Conservation (phyloP, 1,140 invertebrate species). For the Asbolus verrucosus region DNA sequence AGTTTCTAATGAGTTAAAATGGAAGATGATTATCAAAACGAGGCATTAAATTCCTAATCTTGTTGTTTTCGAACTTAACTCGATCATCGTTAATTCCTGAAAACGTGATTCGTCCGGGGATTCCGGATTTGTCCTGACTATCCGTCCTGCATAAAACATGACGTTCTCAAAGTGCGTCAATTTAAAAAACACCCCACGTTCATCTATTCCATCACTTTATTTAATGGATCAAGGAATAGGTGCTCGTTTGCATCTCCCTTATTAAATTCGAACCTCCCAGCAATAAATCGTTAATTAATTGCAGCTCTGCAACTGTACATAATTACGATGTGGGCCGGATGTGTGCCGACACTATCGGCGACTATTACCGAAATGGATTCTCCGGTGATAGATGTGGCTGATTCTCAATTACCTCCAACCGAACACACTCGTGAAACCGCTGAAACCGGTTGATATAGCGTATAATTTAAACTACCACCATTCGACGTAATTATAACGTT, state of each 20-base stretch:
- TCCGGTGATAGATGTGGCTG: slow-evolving; percentile 6
- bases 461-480: too few species aligned
- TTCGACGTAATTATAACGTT: too few species aligned
- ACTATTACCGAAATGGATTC: not conserved
- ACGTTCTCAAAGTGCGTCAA: slow-evolving; percentile 33
- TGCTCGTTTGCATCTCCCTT: slow-evolving; percentile 31
- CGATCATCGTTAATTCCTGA: slow-evolving; percentile 36
- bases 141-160: slow-evolving; percentile 34
- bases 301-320: slow-evolving; percentile 1
- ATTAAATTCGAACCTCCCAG: slow-evolving; percentile 21
- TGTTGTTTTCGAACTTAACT: slow-evolving; percentile 25
- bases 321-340: slow-evolving; percentile 6
- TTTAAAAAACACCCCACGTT: slow-evolving; percentile 34
- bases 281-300: slow-evolving; percentile 39
- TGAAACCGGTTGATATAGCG: too few species aligned
- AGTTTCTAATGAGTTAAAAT: too few species aligned
- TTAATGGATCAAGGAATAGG: slow-evolving; percentile 37
- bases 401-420: not conserved
- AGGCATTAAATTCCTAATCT: slow-evolving; percentile 18
- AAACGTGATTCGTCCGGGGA: slow-evolving; percentile 32
- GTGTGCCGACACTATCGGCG: not conserved
- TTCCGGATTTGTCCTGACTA: slow-evolving; percentile 28
- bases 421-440: not conserved
- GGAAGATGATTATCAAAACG: not conserved
- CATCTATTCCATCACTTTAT: slow-evolving; percentile 32